A percentile compares a stretch with the other conserved stretches of the same genome.
Evolutionary conservation across 2,797 vertebrate genomes (phyloP).

Genomic region (Serranus cabrilla): DNA sequence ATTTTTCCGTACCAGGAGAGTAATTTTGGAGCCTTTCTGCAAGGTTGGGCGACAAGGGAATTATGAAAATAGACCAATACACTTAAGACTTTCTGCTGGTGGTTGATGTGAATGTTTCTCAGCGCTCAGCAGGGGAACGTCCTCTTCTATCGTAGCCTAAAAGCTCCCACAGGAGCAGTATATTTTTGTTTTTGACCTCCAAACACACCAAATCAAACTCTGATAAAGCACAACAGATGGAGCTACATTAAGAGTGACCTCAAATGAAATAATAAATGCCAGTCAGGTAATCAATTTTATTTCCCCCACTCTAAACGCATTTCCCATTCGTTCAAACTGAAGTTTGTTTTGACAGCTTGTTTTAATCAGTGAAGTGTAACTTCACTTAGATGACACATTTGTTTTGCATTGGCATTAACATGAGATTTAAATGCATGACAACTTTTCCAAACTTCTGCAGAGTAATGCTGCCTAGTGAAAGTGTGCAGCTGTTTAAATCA

Average conservation of each 20-base stretch:
- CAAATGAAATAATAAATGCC: conserved; percentile 22
- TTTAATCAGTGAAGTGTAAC: conserved; percentile 34
- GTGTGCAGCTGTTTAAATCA: conserved; percentile 36
- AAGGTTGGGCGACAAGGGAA: conserved; percentile 63
- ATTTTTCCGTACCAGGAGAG: conserved; percentile 55
- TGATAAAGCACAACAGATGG: conserved; percentile 35
- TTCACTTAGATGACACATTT: conserved; percentile 21
- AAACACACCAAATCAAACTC: conserved; percentile 38
- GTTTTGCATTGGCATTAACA: conserved; percentile 16
- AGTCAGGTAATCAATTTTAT: conserved; percentile 35
- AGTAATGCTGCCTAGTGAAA: conserved; percentile 5
- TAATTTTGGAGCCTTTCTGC: conserved; percentile 66
- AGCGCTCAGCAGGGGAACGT: conserved; percentile 53
- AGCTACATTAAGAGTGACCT: conserved; percentile 13
- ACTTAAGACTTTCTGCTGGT: conserved; percentile 60
- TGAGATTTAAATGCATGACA: conserved; percentile 38
- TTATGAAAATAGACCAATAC: conserved; percentile 54
- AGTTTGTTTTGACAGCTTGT: conserved; percentile 45
- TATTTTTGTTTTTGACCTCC: conserved; percentile 55
- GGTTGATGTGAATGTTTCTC: conserved; percentile 74
- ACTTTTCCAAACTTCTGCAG: conserved; percentile 49
- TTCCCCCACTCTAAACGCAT: not conserved
- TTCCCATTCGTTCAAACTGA: conserved; percentile 22
- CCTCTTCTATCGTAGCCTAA: conserved; percentile 65
- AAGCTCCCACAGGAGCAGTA: conserved; percentile 59